phyloP scores from a whole-genome alignment of 2,113 vertebrate species.

The Megalops atlanticus region DNA sequence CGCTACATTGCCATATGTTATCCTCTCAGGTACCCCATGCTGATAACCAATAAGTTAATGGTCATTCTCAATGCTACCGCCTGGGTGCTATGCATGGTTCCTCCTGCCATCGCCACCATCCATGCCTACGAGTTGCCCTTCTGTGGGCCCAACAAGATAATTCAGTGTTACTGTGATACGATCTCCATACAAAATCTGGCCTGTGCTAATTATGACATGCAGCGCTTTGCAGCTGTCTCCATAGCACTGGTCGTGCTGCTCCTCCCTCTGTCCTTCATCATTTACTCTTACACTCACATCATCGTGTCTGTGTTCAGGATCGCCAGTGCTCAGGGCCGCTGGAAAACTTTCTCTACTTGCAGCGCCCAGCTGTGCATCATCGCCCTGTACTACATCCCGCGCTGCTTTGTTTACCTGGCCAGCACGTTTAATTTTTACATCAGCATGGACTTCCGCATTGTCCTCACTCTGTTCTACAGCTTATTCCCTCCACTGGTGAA shows the following conservation, averaged over 20 bases:
- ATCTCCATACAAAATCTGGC: conserved; percentile 31
- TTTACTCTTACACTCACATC: conserved; percentile 50
- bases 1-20: conserved; percentile 50
- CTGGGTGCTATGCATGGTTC: conserved; percentile 43
- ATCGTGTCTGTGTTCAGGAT: conserved; percentile 45
- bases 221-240: background rate
- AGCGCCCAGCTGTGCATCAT: conserved; percentile 50
- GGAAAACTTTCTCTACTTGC: conserved; percentile 53
- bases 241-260: conserved; percentile 48
- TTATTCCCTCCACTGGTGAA: conserved; percentile 53
- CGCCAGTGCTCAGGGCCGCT: conserved; percentile 39
- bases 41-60: conserved; percentile 47
- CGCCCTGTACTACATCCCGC: conserved; percentile 43
- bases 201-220: conserved; percentile 22
- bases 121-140: conserved; percentile 30
- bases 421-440: conserved; percentile 25
- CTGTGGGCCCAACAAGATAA: conserved; percentile 47
- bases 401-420: conserved; percentile 43
- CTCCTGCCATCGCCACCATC: conserved; percentile 17
- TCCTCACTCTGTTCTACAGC: conserved; percentile 47
- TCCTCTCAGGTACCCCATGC: conserved; percentile 46
- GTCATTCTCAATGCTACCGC: conserved; percentile 28
- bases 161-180: conserved; percentile 46
- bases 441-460: conserved; percentile 36
- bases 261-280: conserved; percentile 45